Evolutionary conservation across 2,888 invertebrate genomes (phyloP).

Genomic region (Pseudanteris insignis): DNA sequence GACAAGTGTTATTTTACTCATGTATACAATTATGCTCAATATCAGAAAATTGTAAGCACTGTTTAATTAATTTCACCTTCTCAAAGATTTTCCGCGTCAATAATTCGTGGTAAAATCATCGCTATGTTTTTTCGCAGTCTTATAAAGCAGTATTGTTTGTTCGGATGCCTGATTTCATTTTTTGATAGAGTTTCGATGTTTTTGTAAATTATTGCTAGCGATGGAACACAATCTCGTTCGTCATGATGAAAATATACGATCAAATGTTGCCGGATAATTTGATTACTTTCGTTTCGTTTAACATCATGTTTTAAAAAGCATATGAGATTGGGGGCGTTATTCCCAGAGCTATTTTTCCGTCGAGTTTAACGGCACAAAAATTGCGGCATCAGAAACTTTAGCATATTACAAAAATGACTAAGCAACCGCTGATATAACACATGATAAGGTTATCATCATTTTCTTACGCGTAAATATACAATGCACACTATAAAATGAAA

Average conservation of each 20-base stretch:
- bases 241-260: slow-evolving; percentile 22
- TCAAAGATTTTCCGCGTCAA: background rate
- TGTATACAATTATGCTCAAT: too few species aligned
- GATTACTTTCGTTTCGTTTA: slow-evolving; percentile 25
- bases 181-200: background rate
- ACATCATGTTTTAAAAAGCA: slow-evolving; percentile 19
- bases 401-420: slow-evolving; percentile 36
- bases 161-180: too few species aligned
- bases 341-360: slow-evolving; percentile 38
- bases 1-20: too few species aligned
- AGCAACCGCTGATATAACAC: slow-evolving; percentile 34
- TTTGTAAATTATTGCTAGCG: slow-evolving; percentile 12
- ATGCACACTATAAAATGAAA: background rate
- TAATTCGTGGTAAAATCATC: too few species aligned
- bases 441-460: slow-evolving; percentile 37
- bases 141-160: too few species aligned
- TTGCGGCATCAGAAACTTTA: slow-evolving; percentile 33
- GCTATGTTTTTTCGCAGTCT: too few species aligned
- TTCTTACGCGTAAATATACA: too few species aligned
- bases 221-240: slow-evolving; percentile 6
- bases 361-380: slow-evolving; percentile 29
- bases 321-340: slow-evolving; percentile 35
- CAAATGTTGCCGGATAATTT: slow-evolving; percentile 26
- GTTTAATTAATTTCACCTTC: slow-evolving; percentile 31
- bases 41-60: too few species aligned